Base-by-base conservation (phyloP, 2,888 invertebrate species). In the Cheiracanthium punctorium region DNA sequence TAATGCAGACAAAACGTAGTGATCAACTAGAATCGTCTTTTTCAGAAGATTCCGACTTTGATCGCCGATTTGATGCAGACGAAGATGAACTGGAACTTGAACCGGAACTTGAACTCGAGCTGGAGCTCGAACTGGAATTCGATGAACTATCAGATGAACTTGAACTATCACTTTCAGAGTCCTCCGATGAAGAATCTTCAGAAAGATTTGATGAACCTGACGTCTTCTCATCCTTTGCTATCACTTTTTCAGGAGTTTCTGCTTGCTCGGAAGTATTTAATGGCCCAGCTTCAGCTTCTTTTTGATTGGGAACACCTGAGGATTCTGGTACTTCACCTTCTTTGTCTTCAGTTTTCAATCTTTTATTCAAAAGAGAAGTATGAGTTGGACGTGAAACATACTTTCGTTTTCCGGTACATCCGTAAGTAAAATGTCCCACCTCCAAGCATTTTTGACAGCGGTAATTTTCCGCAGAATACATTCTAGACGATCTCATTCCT, bases 391-490 rank as follows among this genome's bases (percentile, higher is more conserved):
- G 94, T 90, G 96, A 95, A 4, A 97, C 93, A 91, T 95, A 95
- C 92, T 98, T 98, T 88, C 97, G 94, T 92, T 97, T 97, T 17
- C 96, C 96, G 89, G 94, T 96, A 91, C 98, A 98, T 92, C 97
- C 96, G 90, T 96, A 98, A 87, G 97, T 97, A 97, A 97, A 98
- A 91, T 98, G 98, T 0, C 98, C 98, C 90, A 94, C 94, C 92
- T 97, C 96, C 71, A 97, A 92, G 91, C 98, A 98, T 92, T 97
- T 98, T 91, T 98, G 98, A 91, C 98, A 98, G 30, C 96, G 94
- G 87, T 96, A 94, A 71, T 82, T 89, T 37, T 73, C 33, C 0
- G 80, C 69, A 58, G n/a, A n/a, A n/a, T n/a, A n/a, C n/a, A n/a
- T n/a, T n/a, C n/a, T n/a, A n/a, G n/a, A n/a, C n/a, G n/a, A n/a